Evolutionary conservation across 2,113 vertebrate genomes (phyloP).

Genomic region (Peromyscus leucopus): DNA sequence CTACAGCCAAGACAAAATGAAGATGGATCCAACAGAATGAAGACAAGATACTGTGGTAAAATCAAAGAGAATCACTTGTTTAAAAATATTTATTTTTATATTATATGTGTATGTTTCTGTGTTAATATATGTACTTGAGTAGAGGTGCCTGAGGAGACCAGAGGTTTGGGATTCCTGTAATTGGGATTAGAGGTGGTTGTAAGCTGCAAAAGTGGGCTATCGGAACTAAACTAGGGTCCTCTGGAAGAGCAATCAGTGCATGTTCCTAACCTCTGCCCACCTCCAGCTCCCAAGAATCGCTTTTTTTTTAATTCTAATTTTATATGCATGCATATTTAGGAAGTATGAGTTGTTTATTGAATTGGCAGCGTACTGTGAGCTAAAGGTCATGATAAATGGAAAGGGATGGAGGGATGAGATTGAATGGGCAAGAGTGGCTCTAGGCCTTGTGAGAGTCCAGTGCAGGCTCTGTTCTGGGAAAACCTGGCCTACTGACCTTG

Average conservation of each 20-base stretch:
- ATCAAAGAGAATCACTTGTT: slow-evolving; percentile 21
- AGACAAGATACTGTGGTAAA: background rate
- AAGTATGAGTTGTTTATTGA: background rate
- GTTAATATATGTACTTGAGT: background rate
- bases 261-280: too few species aligned
- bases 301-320: slow-evolving; percentile 14
- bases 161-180: background rate
- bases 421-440: background rate
- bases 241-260: background rate
- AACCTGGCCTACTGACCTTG: background rate
- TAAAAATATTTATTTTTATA: background rate
- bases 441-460: background rate
- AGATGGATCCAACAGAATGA: background rate
- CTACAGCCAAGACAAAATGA: slow-evolving; percentile 39
- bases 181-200: background rate
- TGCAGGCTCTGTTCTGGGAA: background rate
- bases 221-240: background rate
- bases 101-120: background rate
- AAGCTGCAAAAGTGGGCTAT: too few species aligned
- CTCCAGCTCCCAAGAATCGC: background rate
- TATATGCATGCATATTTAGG: background rate
- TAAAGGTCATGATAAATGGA: background rate
- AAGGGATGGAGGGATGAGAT: background rate
- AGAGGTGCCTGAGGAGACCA: background rate
- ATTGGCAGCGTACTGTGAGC: background rate